Evolutionary conservation across 1,140 invertebrate species (phyloP).

Genomic region (Drosophila willistoni): DNA sequence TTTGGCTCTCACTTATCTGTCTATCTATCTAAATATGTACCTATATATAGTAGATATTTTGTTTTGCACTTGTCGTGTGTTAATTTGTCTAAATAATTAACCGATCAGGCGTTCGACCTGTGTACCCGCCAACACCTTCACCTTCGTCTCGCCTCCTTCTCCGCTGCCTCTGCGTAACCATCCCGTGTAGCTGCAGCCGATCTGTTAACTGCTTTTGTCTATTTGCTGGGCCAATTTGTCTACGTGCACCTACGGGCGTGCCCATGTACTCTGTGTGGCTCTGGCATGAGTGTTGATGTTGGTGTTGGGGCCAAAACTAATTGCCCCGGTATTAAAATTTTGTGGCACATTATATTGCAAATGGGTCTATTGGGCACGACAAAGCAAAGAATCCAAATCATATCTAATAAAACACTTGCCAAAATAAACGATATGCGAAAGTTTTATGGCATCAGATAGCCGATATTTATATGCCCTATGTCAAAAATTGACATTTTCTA

Average conservation of each 20-base stretch:
- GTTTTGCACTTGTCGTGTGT: slow-evolving; percentile 10
- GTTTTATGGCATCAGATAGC: neutral
- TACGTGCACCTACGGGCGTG: slow-evolving; percentile 34
- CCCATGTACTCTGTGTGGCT: neutral
- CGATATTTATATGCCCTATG: neutral
- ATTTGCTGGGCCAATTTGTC: slow-evolving; percentile 18
- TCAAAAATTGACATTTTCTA: too few relatives aligned
- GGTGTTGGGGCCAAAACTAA: slow-evolving; percentile 6
- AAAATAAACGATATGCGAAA: neutral
- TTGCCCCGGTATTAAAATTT: slow-evolving; percentile 14
- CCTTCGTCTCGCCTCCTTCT: too few relatives aligned
- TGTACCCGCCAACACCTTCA: neutral
- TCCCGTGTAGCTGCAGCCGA: neutral
- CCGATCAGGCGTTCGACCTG: slow-evolving; percentile 28
- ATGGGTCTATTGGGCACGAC: slow-evolving; percentile 20
- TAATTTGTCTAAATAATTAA: slow-evolving; percentile 41
- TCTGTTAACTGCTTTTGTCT: slow-evolving; percentile 11
- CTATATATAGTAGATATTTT: slow-evolving; percentile 14
- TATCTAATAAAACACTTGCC: slow-evolving; percentile 28
- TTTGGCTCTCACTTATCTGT: slow-evolving; percentile 7
- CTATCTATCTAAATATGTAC: slow-evolving; percentile 3
- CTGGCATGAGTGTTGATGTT: neutral
- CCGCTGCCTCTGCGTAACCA: too few relatives aligned
- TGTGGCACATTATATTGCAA: slow-evolving; percentile 14
- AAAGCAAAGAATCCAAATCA: slow-evolving; percentile 18